Conservation (phyloP, 2,888 invertebrate genomes). For the Nebria brevicollis region DNA sequence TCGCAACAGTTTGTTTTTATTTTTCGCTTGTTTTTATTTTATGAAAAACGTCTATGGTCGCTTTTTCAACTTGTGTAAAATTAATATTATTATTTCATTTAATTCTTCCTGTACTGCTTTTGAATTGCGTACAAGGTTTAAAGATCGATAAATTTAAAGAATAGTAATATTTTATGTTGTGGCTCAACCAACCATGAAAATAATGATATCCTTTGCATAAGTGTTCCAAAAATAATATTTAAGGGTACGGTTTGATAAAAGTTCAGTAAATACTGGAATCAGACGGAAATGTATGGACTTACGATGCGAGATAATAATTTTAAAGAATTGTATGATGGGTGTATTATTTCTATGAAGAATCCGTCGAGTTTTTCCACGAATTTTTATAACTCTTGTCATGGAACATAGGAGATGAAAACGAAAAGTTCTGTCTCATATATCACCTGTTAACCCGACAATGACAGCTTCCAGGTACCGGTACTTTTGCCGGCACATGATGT, state of each 20-base stretch:
- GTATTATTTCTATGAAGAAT: neutral
- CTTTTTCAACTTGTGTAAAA: no score
- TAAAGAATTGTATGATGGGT: neutral
- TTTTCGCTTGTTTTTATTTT: no score
- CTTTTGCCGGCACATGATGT: neutral
- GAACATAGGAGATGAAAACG: neutral
- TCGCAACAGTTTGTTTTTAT: no score
- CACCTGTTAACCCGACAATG: neutral
- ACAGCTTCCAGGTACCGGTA: neutral
- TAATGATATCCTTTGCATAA: neutral
- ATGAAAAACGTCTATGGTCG: no score
- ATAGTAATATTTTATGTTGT: neutral
- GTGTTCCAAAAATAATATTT: neutral
- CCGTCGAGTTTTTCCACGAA: neutral
- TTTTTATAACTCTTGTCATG: neutral
- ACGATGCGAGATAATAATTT: no score
- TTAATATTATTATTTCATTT: no score
- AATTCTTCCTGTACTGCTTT: no score
- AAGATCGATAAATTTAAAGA: no score
- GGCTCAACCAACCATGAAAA: neutral
- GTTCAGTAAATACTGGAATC: no score
- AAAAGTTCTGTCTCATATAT: neutral
- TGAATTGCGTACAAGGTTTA: no score
- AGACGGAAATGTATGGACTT: neutral
- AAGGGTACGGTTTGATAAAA: neutral